Evolutionary conservation across 2,888 invertebrate species (phyloP), one percentile per base, ranked within the genome.

Genomic region (Epsilonema sp.): DNA sequence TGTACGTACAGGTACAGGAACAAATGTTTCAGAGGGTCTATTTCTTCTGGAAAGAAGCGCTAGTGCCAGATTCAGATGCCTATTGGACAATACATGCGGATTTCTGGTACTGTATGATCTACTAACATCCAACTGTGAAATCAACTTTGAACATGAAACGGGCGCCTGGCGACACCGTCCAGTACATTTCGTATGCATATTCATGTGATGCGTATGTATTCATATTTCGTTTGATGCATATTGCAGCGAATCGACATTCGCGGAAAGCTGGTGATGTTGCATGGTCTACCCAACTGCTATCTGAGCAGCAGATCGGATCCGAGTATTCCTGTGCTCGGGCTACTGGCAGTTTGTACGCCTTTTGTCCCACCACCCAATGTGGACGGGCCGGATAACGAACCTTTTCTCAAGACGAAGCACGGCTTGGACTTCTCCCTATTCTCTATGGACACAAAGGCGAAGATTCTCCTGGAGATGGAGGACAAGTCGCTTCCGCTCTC

Each of bases 341-440:
- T 97, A 45, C 92, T 94, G 64, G 94, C 94, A 52, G 81, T 94
- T 48, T 97, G 97, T 70, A 94, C 92, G 2, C 97, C 97, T 0
- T 97, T 97, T 63, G 97, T 97, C 0, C 97, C 97, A 16, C 89
- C 97, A 22, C 89, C 90, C 48, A 72, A 92, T 45, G 74, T 92
- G 48, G 97, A 99, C 69, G 83, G 90, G 55, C 90, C 92, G 3
- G 87, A 92, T 65, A 89, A 94, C 67, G 97, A 97, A 71, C 84
- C 92, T 58, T 92, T 97, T 81, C 90, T 97, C 73, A 97, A 97
- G 71, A 90, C 89, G 67, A 97, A 97, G 72, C 97, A 97, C 73
- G 90, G 92, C 67, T 75, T 99, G 60, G 94, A 97, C 70, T 76
- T 97, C 44, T 48, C 53, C 2, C 46, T 61, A 4, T 49, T 60